Conservation (phyloP, 2,113 vertebrate genomes). For the zebrafish (Danio rerio) region DNA sequence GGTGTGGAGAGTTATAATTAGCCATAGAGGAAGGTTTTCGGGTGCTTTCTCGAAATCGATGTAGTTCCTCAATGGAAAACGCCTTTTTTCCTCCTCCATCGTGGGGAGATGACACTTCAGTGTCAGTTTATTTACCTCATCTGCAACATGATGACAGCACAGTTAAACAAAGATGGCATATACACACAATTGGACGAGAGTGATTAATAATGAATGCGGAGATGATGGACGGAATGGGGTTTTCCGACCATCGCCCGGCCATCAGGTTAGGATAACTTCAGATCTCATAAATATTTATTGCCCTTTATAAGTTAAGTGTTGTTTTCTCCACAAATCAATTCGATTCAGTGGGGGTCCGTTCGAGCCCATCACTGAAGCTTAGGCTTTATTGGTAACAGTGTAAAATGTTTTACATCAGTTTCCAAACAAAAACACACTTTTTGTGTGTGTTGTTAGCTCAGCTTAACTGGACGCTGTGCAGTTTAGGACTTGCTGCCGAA, state of each 20-base stretch:
- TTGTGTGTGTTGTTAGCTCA: constrained; percentile 4
- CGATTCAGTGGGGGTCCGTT: neutral
- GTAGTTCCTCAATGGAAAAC: constrained; percentile 33
- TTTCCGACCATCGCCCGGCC: constrained; percentile 44
- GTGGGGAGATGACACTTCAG: constrained; percentile 36
- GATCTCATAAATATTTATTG: constrained; percentile 59
- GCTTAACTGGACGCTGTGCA: neutral
- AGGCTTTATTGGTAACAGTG: constrained; percentile 31
- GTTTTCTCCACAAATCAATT: constrained; percentile 42
- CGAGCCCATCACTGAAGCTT: constrained; percentile 27
- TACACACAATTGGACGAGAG: constrained; percentile 20
- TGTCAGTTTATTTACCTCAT: constrained; percentile 48
- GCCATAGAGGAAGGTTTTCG: constrained; percentile 40
- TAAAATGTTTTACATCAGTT: constrained; percentile 47
- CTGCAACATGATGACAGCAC: constrained; percentile 39
- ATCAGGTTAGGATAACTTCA: constrained; percentile 42
- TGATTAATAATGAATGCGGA: constrained; percentile 47
- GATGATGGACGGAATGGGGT: constrained; percentile 28
- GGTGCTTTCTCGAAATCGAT: constrained; percentile 1
- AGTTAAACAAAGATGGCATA: constrained; percentile 33
- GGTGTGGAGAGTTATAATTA: constrained; percentile 63
- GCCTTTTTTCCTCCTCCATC: constrained; percentile 1
- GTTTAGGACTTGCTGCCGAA: neutral
- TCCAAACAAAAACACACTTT: constrained; percentile 33
- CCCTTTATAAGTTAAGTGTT: constrained; percentile 42